Percentiles rank a stretch among this genome's conserved stretches.
Conservation (phyloP, 2,113 vertebrate species). For the Psettodes erumei region DNA sequence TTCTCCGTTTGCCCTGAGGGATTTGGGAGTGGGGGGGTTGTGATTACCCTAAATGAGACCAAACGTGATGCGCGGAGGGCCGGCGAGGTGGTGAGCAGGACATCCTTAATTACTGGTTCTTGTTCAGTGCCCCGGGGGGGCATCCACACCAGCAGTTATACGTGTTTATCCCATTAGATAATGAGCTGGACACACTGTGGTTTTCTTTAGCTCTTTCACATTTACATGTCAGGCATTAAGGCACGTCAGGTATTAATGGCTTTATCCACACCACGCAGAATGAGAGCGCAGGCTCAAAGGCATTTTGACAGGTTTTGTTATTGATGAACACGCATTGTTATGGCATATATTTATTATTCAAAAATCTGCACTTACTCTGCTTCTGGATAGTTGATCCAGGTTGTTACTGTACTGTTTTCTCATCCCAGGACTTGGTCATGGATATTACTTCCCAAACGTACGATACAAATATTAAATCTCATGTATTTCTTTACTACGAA, state of each 20-base stretch:
- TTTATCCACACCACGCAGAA: not conserved
- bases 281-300: not conserved
- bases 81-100: slow-evolving; percentile 20
- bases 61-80: slow-evolving; percentile 38
- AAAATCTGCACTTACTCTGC: no score
- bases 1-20: slow-evolving; percentile 47
- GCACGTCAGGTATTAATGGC: not conserved
- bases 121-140: slow-evolving; percentile 18
- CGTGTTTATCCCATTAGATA: slow-evolving; percentile 42
- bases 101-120: slow-evolving; percentile 48
- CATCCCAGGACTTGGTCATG: no score
- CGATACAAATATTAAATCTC: no score
- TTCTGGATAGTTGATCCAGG: no score
- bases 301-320: not conserved
- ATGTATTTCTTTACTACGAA: no score
- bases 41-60: slow-evolving; percentile 68
- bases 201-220: not conserved
- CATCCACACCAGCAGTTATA: slow-evolving; percentile 25
- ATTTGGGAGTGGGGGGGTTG: slow-evolving; percentile 36
- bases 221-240: slow-evolving; percentile 17
- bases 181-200: slow-evolving; percentile 14
- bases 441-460: not conserved
- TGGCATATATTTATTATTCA: not conserved
- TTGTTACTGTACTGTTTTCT: not conserved
- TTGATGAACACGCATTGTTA: not conserved